Percentiles rank a stretch among this genome's conserved stretches.
phyloP scores from a whole-genome alignment of 2,888 invertebrate species.

The Habrosyne pyritoides region DNA sequence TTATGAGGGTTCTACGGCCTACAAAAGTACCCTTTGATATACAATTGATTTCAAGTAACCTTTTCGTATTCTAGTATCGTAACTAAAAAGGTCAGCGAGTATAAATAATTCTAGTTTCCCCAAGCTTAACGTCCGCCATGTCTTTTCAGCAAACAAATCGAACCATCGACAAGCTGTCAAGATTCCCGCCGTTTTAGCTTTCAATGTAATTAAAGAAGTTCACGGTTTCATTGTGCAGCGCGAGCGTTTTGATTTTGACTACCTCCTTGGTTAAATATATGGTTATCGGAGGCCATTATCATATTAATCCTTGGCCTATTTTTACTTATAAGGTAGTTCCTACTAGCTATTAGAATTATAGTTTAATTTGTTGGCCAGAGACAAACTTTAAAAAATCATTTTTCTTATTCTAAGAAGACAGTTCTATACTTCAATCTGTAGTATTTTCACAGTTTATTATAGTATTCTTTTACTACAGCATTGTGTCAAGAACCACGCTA shows the following conservation, averaged over 20 bases:
- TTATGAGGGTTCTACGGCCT: no score
- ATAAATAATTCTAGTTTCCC: not conserved
- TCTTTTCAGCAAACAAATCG: conserved; percentile 13
- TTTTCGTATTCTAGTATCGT: not conserved
- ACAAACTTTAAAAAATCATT: no score
- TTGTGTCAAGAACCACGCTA: not conserved
- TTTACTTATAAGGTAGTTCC: no score
- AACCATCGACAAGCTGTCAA: conserved; percentile 12
- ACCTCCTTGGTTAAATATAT: not conserved
- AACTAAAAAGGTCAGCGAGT: conserved; percentile 7
- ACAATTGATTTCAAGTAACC: not conserved
- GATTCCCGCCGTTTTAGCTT: conserved; percentile 6
- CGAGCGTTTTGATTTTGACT: not conserved
- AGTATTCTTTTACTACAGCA: not conserved
- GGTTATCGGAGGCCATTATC: no score
- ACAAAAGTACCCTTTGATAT: not conserved
- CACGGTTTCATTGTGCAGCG: not conserved
- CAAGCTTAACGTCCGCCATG: conserved; percentile 13
- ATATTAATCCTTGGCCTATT: no score
- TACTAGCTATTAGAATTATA: no score
- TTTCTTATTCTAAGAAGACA: not conserved
- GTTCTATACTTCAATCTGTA: no score
- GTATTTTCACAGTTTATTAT: no score
- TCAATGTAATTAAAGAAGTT: not conserved
- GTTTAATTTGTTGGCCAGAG: no score